Percentiles rank a stretch among this genome's conserved stretches.
Evolutionary conservation across 2,888 invertebrate genomes (phyloP).

Genomic region (Eupithecia centaureata): DNA sequence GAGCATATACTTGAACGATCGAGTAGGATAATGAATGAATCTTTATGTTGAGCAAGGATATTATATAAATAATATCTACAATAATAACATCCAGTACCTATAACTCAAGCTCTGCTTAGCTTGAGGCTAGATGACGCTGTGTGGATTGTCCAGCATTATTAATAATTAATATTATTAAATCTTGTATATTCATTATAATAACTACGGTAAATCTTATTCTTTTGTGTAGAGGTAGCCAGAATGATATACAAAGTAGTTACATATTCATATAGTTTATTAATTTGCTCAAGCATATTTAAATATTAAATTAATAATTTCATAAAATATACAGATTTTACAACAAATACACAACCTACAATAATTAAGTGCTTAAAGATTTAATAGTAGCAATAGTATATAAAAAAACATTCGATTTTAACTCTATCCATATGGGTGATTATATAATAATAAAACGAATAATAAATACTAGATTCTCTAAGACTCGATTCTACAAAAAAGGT

Average conservation of each 20-base stretch:
- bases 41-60: no score
- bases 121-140: no score
- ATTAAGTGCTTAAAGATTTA: conserved; percentile 20
- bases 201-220: neutral
- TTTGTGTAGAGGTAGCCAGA: no score
- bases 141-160: no score
- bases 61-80: no score
- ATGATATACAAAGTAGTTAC: neutral
- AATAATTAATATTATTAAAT: no score
- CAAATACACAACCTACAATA: conserved; percentile 29
- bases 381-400: neutral
- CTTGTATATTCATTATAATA: no score
- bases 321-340: conserved; percentile 56
- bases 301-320: conserved; percentile 50
- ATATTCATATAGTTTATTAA: conserved; percentile 31
- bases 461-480: neutral
- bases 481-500: neutral
- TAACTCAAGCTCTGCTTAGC: no score
- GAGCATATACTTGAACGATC: no score
- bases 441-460: neutral
- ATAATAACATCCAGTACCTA: no score
- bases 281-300: conserved; percentile 47
- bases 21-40: no score
- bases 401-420: neutral
- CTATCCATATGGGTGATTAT: neutral